A percentile compares a stretch with the other conserved stretches of the same genome.
phyloP scores from a whole-genome alignment of 2,888 invertebrate genomes.

The Ophioninae sp. region DNA sequence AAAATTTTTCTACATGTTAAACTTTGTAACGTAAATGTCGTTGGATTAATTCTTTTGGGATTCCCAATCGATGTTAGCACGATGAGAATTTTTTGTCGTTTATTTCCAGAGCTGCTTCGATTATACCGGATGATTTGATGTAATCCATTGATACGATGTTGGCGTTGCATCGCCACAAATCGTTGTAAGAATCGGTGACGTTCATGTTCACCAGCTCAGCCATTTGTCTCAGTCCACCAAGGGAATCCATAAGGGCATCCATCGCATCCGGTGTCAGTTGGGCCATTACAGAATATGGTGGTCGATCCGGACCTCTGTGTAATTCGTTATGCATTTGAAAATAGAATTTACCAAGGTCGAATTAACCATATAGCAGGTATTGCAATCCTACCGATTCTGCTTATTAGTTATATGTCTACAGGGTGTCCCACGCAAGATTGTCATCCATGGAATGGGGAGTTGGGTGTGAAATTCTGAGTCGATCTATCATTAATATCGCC shows the following conservation, averaged over 20 bases:
- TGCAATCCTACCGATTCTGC: no score
- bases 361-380: no score
- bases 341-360: background rate
- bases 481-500: no score
- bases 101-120: conserved; percentile 81
- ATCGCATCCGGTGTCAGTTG: conserved; percentile 87
- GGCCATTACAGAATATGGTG: conserved; percentile 86
- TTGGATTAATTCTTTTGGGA: background rate
- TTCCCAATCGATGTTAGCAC: conserved; percentile 55
- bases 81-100: conserved; percentile 70
- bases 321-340: background rate
- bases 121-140: conserved; percentile 87
- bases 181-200: conserved; percentile 86
- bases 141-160: conserved; percentile 90
- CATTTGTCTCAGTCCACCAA: conserved; percentile 85
- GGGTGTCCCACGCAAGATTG: no score
- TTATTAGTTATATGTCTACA: no score
- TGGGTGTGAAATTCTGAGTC: no score
- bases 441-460: no score
- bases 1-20: background rate
- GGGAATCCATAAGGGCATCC: conserved; percentile 84
- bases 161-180: conserved; percentile 85
- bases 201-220: conserved; percentile 87
- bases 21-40: background rate
- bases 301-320: conserved; percentile 9